Base-by-base conservation (phyloP, 2,113 vertebrate species). In the Epinephelus lanceolatus region DNA sequence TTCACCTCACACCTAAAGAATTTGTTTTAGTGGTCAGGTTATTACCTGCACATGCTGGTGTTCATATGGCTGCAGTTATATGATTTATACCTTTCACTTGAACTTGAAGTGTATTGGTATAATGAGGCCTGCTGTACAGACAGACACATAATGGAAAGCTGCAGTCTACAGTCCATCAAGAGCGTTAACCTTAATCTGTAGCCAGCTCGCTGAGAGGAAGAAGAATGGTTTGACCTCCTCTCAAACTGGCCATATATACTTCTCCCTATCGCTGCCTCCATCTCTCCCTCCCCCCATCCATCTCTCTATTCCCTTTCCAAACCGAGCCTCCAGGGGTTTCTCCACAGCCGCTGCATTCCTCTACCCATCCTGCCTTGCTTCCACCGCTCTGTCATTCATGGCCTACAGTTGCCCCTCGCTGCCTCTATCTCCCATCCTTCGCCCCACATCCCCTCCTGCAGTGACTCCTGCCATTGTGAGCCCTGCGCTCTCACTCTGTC, bases 391-490 rank as follows among this genome's bases (percentile, higher is more conserved):
- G 83, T 88, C 89, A 91, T 89, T 88, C 89, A 77, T 55, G 55
- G 84, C 78, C 87, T 79, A 80, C 76, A 89, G 86, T 92, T 33
- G 45, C n/a, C 80, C 72, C 53, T 83, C 56, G 5, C 77, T 88
- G 78, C 75, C 66, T 86, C 62, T 27, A 76, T 74, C 71, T 78
- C 81, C 76, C 80, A 70, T 79, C 86, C 73, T 75, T 83, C 62
- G 14, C 57, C 55, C 71, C 72, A 21, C 37, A 53, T 61, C 78
- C 53, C 63, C 76, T 84, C 69, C 68, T 62, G 68, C 81, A 89
- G 88, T 91, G 92, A 93, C 93, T 94, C 85, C 90, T 92, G 92
- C 90, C 91, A 91, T 95, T 94, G 93, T 94, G 78, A 87, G 87
- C 61, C 82, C 65, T 67, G 82, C 87, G 88, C 91, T 90, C 65